Base-by-base conservation (phyloP, 2,888 invertebrate genomes). In the Mythimna loreyi region DNA sequence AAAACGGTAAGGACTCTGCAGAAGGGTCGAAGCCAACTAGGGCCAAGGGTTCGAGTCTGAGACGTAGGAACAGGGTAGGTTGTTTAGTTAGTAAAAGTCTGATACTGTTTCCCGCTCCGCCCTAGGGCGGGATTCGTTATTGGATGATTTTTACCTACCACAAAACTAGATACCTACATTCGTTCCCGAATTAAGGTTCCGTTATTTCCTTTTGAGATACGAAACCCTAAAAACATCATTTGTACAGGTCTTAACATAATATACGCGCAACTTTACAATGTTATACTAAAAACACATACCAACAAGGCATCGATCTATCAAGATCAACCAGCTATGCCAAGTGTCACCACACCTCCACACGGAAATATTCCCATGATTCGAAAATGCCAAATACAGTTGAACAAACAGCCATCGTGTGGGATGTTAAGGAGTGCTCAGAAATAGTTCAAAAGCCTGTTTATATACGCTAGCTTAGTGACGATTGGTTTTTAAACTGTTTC, bases 311-410 rank as follows among this genome's bases (percentile, higher is more conserved):
- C 30, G 40, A 63, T 70, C 62, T 62, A 62, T 62, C 28, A 58
- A 72, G 23, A 47, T 61, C 30, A 55, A 72, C 25, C 43, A 58
- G 21, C n/a, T n/a, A 21, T 43, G 25, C 28, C 28, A 61, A 75
- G 71, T 53, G 3, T 25, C 1, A 28, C 65, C 71, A 50, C 71
- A 50, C 77, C 56, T 78, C 28, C 6, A 1, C 4, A 68, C 16
- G 7, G 16, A 67, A 78, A 61, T 68, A 63, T 72, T 80, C 75
- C 72, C 80, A 81, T 78, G 67, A 72, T 75, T 67, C 55, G 25
- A 62, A 80, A 77, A 75, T 67, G 74, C 63, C 72, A 75, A 80
- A 79, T 79, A 80, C 85, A 84, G 78, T 85, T 85, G 84, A 43
- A 28, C 52, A 79, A 84, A 84, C 68, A 80, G 16, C 8, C 9